Evolutionary conservation across 2,888 invertebrate species (phyloP).

Genomic region (Hemithea aestivaria): DNA sequence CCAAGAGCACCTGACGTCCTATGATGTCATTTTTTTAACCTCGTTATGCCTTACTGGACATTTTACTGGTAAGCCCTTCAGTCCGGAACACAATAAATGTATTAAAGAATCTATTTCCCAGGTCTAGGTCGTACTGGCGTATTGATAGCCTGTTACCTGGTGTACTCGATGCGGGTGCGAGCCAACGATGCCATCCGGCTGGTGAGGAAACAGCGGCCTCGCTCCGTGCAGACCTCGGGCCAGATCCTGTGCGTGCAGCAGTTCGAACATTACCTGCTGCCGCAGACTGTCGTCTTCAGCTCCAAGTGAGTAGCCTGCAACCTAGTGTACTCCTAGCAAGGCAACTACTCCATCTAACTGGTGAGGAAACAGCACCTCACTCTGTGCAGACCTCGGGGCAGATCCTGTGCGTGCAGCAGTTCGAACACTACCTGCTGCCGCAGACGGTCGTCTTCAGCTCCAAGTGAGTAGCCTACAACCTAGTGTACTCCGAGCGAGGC

Average conservation of each 20-base stretch:
- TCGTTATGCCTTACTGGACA: too few relatives aligned
- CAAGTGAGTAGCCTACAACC: slow-evolving; percentile 87
- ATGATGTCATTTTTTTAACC: too few relatives aligned
- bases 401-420: slow-evolving; percentile 89
- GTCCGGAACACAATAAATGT: too few relatives aligned
- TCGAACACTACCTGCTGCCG: slow-evolving; percentile 88
- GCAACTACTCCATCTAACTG: slow-evolving; percentile 88
- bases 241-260: slow-evolving; percentile 90
- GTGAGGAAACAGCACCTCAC: slow-evolving; percentile 87
- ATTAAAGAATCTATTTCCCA: slow-evolving; percentile 39
- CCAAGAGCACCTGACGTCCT: too few relatives aligned
- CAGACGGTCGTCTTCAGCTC: slow-evolving; percentile 86
- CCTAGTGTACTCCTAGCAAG: slow-evolving; percentile 87
- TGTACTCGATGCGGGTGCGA: slow-evolving; percentile 86
- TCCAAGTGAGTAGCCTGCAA: slow-evolving; percentile 87
- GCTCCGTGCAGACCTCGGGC: slow-evolving; percentile 89
- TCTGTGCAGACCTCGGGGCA: slow-evolving; percentile 91
- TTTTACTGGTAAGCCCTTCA: too few relatives aligned
- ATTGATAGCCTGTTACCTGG: slow-evolving; percentile 90
- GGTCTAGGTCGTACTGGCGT: slow-evolving; percentile 92
- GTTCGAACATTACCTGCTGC: slow-evolving; percentile 88
- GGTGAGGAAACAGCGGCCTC: slow-evolving; percentile 86
- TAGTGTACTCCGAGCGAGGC: slow-evolving; percentile 88
- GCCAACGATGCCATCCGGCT: slow-evolving; percentile 90
- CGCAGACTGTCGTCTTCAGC: slow-evolving; percentile 86